Evolutionary conservation across 2,113 vertebrate species (phyloP), one percentile per base, ranked within the genome.

Genomic region (Anas platyrhynchos): DNA sequence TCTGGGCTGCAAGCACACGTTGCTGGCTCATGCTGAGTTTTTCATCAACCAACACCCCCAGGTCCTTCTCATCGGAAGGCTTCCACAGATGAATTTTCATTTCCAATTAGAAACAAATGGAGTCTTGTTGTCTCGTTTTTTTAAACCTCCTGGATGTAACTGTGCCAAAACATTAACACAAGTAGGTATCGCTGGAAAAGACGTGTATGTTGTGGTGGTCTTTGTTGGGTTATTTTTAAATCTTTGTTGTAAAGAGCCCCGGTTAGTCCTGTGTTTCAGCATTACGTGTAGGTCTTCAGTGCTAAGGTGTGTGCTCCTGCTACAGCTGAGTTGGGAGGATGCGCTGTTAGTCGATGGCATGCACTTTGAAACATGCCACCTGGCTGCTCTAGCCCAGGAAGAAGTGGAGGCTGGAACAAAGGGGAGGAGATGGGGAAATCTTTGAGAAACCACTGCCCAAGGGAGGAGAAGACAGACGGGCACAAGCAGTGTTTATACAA

Each of bases 141-240:
- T 6, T 18, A 52, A 83, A 26, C 56, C 15, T 44, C 6, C 52
- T 21, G 58, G 27, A 9, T 1, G 5, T 52, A 66, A 32, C 26
- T 11, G 7, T 26, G 65, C 34, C 27, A 52, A 12, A 26, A 9
- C 36, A 17, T 16, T 15, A 25, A 46, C 7, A 13, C 10, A 3
- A 4, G 34, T 32, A 27, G 34, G 55, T 55, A 23, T 63, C 4
- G 0, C 27, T 52, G 50, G 63, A 32, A 58, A 27, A 31, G 84
- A 16, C 5, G 9, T 11, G 26, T 27, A 10, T 32, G 46, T 23
- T 0, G 1, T 55, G 23, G 27, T n/a, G 29, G 6, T 5, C 1
- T 29, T 44, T 65, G 62, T 62, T 44, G 50, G 36, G 3, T 44
- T 58, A 32, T 4, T 48, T 67, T 59, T 29, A 54, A 13, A 25